These are phyloP conservation scores for Boleophthalmus pectinirostris DNA, from an alignment of 2,113 vertebrate genomes.

Conservation along the genomic window DNA sequence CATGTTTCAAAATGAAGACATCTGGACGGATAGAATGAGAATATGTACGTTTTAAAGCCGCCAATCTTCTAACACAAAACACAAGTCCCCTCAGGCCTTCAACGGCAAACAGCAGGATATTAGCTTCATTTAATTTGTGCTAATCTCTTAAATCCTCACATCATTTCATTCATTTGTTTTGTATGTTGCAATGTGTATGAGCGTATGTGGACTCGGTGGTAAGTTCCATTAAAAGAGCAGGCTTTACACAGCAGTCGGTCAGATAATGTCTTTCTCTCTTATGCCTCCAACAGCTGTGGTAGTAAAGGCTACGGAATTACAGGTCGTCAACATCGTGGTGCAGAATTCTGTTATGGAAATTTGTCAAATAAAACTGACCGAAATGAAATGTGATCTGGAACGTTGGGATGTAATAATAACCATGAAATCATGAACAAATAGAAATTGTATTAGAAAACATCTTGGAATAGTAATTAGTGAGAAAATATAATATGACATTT, in stretches of 20 bases:
- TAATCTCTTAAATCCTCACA: not conserved
- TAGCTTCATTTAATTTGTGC: conserved; percentile 35
- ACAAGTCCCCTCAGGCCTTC: conserved; percentile 6
- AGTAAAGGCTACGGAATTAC: conserved; percentile 5
- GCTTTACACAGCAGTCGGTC: conserved; percentile 42
- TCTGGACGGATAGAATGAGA: not conserved
- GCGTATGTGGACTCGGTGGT: conserved; percentile 23
- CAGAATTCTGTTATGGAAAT: conserved; percentile 23
- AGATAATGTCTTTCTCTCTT: conserved; percentile 27
- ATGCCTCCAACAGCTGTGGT: conserved; percentile 18
- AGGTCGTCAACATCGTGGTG: conserved; percentile 31
- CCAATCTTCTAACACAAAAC: not conserved
- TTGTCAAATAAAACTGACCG: not conserved
- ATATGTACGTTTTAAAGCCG: not conserved
- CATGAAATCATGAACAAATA: no score
- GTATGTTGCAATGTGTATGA: not conserved
- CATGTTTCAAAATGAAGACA: no score
- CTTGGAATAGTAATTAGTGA: no score
- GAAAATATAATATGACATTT: no score
- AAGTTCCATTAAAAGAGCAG: conserved; percentile 23
- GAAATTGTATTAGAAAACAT: no score
- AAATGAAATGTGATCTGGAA: not conserved
- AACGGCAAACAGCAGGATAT: conserved; percentile 22
- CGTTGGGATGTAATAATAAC: no score
- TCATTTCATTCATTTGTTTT: conserved; percentile 3